Evolutionary conservation across 2,797 vertebrate genomes (phyloP), one percentile per base, ranked within the genome.

Genomic region (Dendrocincla fuliginosa): DNA sequence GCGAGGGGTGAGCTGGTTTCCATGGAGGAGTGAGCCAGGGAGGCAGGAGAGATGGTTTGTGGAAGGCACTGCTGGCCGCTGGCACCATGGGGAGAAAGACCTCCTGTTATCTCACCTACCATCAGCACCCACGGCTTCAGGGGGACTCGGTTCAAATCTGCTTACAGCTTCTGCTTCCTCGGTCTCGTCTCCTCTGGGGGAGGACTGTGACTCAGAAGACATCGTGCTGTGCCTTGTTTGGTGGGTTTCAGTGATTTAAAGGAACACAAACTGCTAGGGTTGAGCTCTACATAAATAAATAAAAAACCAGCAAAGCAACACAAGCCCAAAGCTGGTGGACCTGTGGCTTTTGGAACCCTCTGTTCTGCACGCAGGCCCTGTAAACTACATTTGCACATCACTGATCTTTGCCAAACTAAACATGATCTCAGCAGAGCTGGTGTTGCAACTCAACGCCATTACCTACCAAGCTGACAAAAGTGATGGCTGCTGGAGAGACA

Each of bases 371-470:
- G 5, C 84, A 65, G 53, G 47, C 37, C 61, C 67, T 89, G 70
- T 22, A 90, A 93, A 81, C 17, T 57, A 67, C 46, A 65, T 84
- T 69, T 55, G 27, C n/a, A 74, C 41, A 15, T 74, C 55, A 49
- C 73, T 56, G 71, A 71, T 90, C 91, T 94, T 47, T 84, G 68
- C 52, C 92, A 96, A 93, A 87, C 44, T 65, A 79, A 87, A 82
- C 6, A 25, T 17, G 59, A 84, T 64, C 65, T 50, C 32, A 90
- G 60, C 77, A 81, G 53, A 78, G 76, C 16, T 81, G 80, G 78
- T 64, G 78, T 42, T 63, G 76, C 59, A 76, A 77, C 82, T 91
- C 81, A 60, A 64, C 63, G 75, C 50, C 41, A 30, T 49, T 64
- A 84, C 68, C 87, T 75, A 89, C 37, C 30, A 60, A 87, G 75